phyloP scores from a whole-genome alignment of 2,797 vertebrate genomes.

The Hippopotamyrus pictus region DNA sequence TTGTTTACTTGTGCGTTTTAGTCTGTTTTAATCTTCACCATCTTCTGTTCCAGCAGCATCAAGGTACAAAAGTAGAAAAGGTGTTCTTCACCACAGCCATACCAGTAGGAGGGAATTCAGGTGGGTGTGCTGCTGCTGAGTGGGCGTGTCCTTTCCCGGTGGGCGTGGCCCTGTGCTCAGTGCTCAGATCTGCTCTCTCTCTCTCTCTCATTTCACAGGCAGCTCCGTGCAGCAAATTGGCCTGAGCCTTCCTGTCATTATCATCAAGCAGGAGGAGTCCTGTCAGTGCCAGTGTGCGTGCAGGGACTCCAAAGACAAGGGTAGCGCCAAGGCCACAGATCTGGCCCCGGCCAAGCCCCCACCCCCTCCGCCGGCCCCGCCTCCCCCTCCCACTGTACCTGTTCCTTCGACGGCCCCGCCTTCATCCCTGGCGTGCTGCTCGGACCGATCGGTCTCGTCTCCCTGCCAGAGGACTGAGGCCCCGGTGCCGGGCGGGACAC shows the following conservation, averaged over 20 bases:
- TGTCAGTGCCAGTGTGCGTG: slow-evolving; percentile 97
- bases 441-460: slow-evolving; percentile 38
- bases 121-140: slow-evolving; percentile 56
- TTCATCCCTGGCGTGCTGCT: slow-evolving; percentile 49
- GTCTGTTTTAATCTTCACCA: background rate
- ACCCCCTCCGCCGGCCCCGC: slow-evolving; percentile 48
- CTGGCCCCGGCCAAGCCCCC: slow-evolving; percentile 37
- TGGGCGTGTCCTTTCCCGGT: background rate
- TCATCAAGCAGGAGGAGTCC: slow-evolving; percentile 98
- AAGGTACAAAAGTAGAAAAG: slow-evolving; percentile 90
- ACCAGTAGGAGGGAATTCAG: slow-evolving; percentile 84
- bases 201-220: slow-evolving; percentile 56
- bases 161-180: background rate
- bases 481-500: slow-evolving; percentile 44
- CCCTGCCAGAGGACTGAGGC: slow-evolving; percentile 54
- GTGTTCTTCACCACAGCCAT: slow-evolving; percentile 96
- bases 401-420: slow-evolving; percentile 42
- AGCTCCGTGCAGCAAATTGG: slow-evolving; percentile 92
- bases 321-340: slow-evolving; percentile 56
- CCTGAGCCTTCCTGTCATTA: slow-evolving; percentile 95
- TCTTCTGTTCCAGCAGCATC: slow-evolving; percentile 55
- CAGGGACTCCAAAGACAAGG: slow-evolving; percentile 89
- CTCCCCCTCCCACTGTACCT: slow-evolving; percentile 26
- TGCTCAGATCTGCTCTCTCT: background rate
- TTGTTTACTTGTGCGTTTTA: background rate